Evolutionary conservation across 2,888 invertebrate species (phyloP), one percentile per base, ranked within the genome.

Genomic region (Eutolmus rufibarbis): DNA sequence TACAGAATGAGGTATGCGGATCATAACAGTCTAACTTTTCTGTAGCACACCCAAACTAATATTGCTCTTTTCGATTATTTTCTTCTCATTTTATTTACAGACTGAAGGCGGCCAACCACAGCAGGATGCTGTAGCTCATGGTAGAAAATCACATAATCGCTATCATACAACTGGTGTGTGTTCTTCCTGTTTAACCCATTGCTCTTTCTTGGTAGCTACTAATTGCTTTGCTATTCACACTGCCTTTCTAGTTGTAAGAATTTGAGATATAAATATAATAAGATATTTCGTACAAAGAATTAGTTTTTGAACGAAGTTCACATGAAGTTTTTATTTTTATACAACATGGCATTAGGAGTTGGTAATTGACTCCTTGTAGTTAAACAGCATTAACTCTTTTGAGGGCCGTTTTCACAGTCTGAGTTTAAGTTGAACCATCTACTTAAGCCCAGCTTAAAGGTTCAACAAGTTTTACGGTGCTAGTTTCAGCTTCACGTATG

Each of bases 71-170:
- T 87, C 74, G 86, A 51, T 87, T 86, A 74, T 76, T 82, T 14
- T 46, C 87, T 88, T 89, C 89, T 66, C 66, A 66, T 88, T 92
- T 91, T 92, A 91, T 91, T 93, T 92, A 37, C 90, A 92, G 94
- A 94, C 85, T 93, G 94, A 94, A 94, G 94, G 91, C 93, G 91
- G 90, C 89, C 87, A 86, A 90, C 90, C 88, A 88, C 89, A 57
- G 31, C 51, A 40, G 43, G 84, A 74, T 77, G n/a, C 84, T 5
- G 66, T 74, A 40, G 43, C 92, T 90, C 94, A 94, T 91, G 95
- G 95, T 95, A 95, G 95, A 94, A 96, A 96, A 94, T 94, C 95
- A 92, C 95, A 95, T 94, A 95, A 96, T 94, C 94, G 96, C 91
- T 95, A 95, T 94, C 95, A 95, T 94, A 94, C 93, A 94, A 94